phyloP scores from a whole-genome alignment of 2,888 invertebrate genomes.

The Dasysyrphus tricinctus region DNA sequence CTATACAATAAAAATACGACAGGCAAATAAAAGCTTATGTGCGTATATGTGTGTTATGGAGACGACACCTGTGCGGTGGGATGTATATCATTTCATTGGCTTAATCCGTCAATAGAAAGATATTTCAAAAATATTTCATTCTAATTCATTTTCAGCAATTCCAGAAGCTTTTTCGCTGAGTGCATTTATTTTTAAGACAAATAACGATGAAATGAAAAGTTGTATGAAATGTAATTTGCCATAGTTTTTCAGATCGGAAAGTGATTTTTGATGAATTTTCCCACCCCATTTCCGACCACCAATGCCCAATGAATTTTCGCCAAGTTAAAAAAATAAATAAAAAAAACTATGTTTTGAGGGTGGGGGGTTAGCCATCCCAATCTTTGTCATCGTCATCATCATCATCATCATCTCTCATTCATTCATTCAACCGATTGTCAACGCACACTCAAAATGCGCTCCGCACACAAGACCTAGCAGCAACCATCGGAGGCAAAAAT shows the following conservation, averaged over 20 bases:
- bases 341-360: constrained; percentile 59
- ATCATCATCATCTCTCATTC: constrained; percentile 72
- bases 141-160: constrained; percentile 22
- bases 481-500: constrained; percentile 54
- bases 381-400: constrained; percentile 59
- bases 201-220: background rate
- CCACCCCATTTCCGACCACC: constrained; percentile 49
- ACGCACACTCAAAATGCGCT: constrained; percentile 71
- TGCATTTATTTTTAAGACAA: background rate
- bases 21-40: constrained; percentile 63
- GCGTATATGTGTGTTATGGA: constrained; percentile 45
- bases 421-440: constrained; percentile 75
- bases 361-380: constrained; percentile 64
- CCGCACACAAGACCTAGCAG: constrained; percentile 41
- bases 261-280: constrained; percentile 44
- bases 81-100: constrained; percentile 75
- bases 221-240: constrained; percentile 5
- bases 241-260: constrained; percentile 3
- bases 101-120: constrained; percentile 70
- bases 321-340: constrained; percentile 35
- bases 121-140: constrained; percentile 56
- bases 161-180: constrained; percentile 56
- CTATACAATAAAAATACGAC: constrained; percentile 51
- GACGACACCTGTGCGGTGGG: constrained; percentile 73
- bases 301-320: constrained; percentile 71